Percentiles rank a stretch among this genome's conserved stretches.
These are phyloP conservation scores for Amblyornis subalaris DNA, from an alignment of 2,113 vertebrate species.

Conservation along the genomic window DNA sequence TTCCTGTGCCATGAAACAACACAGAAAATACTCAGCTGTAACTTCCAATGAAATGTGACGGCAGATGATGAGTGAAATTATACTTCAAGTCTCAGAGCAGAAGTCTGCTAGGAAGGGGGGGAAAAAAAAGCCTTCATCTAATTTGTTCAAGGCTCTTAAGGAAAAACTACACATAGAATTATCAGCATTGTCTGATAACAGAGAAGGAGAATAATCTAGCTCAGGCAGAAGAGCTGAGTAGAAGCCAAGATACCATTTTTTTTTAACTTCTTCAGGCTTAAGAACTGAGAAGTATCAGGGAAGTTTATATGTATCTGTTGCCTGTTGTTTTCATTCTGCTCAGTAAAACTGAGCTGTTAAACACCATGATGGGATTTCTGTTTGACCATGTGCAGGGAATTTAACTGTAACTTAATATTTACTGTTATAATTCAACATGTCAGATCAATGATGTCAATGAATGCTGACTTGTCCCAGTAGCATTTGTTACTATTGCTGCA, in stretches of 20 bases:
- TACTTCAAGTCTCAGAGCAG: neutral
- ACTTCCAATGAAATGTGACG: neutral
- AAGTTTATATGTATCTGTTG: neutral
- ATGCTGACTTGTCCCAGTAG: conserved; percentile 73
- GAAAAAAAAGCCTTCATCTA: neutral
- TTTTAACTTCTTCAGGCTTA: neutral
- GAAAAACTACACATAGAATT: neutral
- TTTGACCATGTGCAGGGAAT: conserved; percentile 18
- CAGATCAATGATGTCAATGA: conserved; percentile 76
- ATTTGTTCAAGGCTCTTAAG: neutral
- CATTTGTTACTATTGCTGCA: conserved; percentile 50
- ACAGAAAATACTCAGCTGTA: neutral
- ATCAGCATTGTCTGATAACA: neutral
- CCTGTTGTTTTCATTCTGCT: conserved; percentile 3
- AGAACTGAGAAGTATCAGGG: neutral
- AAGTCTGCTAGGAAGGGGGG: neutral
- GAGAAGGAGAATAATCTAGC: neutral
- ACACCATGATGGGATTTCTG: neutral
- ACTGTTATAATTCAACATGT: conserved; percentile 75
- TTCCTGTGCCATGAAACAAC: neutral
- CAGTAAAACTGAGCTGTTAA: neutral
- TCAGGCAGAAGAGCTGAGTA: neutral
- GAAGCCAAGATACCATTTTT: neutral
- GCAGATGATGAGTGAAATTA: neutral
- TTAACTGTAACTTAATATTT: conserved; percentile 58